These are phyloP conservation scores for Daubentonia madagascariensis DNA, from an alignment of 2,113 vertebrate species.

Conservation along the genomic window DNA sequence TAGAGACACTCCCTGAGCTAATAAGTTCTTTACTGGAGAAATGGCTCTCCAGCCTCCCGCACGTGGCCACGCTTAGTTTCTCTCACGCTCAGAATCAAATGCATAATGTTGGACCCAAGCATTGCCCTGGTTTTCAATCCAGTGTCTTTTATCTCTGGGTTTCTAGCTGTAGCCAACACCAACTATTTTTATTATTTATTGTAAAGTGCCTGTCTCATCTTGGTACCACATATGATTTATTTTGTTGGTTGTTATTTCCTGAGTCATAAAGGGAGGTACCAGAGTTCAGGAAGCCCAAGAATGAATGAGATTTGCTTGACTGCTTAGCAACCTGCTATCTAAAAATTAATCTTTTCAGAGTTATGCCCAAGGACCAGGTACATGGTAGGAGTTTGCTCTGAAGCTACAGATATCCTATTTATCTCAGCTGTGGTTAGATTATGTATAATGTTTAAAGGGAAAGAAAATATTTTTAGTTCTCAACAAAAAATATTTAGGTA, in stretches of 20 bases:
- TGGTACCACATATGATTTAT: neutral
- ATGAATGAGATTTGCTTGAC: neutral
- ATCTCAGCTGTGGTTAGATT: neutral
- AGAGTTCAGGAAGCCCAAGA: constrained; percentile 12
- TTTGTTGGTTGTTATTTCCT: constrained; percentile 17
- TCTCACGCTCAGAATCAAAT: neutral
- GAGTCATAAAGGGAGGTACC: neutral
- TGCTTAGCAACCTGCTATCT: neutral
- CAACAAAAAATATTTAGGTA: neutral
- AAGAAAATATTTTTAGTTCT: neutral
- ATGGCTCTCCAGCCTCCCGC: neutral
- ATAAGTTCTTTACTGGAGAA: neutral
- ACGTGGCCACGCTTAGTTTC: neutral
- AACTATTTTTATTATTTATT: neutral
- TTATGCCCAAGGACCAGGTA: neutral
- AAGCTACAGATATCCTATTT: neutral
- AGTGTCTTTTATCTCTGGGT: neutral
- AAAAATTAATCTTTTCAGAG: neutral
- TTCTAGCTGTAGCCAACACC: neutral
- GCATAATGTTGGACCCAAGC: neutral
- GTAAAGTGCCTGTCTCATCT: neutral
- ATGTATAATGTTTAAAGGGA: neutral
- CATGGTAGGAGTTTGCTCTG: neutral
- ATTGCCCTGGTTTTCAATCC: neutral
- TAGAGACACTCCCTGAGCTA: neutral